These are phyloP conservation scores for Argyresthia albistria DNA, from an alignment of 2,888 invertebrate species.

Conservation along the genomic window DNA sequence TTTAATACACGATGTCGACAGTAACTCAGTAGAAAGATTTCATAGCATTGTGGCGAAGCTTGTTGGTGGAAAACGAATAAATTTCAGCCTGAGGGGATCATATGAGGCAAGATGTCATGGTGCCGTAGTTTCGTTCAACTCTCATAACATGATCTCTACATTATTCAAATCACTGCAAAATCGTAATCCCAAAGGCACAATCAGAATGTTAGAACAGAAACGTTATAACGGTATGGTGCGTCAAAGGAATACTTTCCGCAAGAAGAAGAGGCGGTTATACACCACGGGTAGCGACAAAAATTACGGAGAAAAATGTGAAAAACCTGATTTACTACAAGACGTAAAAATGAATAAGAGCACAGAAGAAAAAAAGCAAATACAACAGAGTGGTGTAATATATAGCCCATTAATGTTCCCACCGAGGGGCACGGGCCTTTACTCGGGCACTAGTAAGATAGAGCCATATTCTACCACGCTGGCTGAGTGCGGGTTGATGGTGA, in stretches of 20 bases:
- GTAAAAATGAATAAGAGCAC: too few species aligned
- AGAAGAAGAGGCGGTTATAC: not conserved
- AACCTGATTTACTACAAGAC: conserved; percentile 9
- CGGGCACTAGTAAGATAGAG: too few species aligned
- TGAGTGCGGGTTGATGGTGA: too few species aligned
- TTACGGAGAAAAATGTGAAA: conserved; percentile 2
- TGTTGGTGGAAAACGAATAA: conserved; percentile 25
- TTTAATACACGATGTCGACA: conserved; percentile 15
- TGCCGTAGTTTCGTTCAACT: conserved; percentile 22
- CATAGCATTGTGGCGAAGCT: conserved; percentile 21
- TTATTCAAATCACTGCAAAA: conserved; percentile 1
- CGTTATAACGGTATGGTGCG: conserved; percentile 1
- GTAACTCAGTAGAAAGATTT: conserved; percentile 21
- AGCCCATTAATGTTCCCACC: too few species aligned
- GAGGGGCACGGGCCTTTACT: too few species aligned
- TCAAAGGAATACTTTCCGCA: conserved; percentile 12
- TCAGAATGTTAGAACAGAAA: not conserved
- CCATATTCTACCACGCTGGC: too few species aligned
- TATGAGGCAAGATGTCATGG: conserved; percentile 22
- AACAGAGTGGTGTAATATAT: too few species aligned
- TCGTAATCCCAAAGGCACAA: not conserved
- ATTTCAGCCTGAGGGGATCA: conserved; percentile 13
- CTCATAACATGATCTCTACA: conserved; percentile 4
- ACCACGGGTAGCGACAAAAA: not conserved
- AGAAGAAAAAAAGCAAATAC: too few species aligned